These are phyloP conservation scores for Rhagoletis pomonella DNA, from an alignment of 1,140 invertebrate genomes.

Conservation along the genomic window DNA sequence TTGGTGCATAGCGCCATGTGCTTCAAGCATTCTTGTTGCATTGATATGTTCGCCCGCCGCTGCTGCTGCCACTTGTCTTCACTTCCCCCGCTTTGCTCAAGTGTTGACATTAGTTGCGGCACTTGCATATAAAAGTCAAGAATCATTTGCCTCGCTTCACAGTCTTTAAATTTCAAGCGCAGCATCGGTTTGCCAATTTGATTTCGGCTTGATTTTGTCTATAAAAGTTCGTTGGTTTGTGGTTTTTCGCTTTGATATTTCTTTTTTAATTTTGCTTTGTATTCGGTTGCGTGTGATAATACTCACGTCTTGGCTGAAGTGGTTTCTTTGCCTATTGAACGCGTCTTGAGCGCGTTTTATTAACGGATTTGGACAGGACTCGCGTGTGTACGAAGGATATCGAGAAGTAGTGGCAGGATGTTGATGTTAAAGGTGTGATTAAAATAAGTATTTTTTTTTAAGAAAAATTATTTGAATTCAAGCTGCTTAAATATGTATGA, in stretches of 20 bases:
- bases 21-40: not conserved
- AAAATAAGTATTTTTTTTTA: not conserved
- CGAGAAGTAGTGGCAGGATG: constrained; percentile 26
- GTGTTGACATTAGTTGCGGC: not conserved
- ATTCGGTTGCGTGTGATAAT: not conserved
- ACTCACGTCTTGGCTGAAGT: not conserved
- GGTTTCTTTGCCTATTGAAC: not conserved
- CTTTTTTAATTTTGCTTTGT: not conserved
- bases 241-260: not conserved
- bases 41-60: not conserved
- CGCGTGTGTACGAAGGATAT: not conserved
- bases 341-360: constrained; percentile 25
- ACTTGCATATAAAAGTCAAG: constrained; percentile 50
- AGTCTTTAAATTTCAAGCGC: constrained; percentile 28
- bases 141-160: constrained; percentile 37
- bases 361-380: not conserved
- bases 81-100: not conserved
- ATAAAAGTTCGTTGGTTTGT: not conserved
- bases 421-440: constrained; percentile 63
- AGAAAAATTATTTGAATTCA: too few relatives aligned
- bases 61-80: not conserved
- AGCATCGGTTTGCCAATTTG: constrained; percentile 25
- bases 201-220: not conserved
- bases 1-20: not conserved
- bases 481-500: too few relatives aligned